Conservation (phyloP, 2,888 invertebrate species). For the Plagodis pulveraria region DNA sequence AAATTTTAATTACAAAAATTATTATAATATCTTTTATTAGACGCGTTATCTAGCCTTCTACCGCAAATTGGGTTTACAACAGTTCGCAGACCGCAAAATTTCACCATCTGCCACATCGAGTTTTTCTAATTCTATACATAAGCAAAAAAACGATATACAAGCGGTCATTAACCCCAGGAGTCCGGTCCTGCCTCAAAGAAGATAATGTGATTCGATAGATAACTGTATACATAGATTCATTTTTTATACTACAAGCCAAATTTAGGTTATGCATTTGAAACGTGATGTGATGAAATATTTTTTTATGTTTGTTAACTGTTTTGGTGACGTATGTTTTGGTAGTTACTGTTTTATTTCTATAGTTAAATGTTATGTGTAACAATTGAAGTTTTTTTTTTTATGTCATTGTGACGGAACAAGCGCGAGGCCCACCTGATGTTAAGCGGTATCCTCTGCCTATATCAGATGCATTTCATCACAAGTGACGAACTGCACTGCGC, state of each 20-base stretch:
- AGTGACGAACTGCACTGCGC: no score
- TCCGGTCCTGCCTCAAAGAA: constrained; percentile 68
- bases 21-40: constrained; percentile 8
- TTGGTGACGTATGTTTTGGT: constrained; percentile 16
- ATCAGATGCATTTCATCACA: no score
- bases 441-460: no score
- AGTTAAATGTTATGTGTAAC: no score
- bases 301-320: constrained; percentile 36
- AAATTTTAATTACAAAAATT: not conserved
- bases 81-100: constrained; percentile 28
- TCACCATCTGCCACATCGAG: constrained; percentile 37
- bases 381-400: no score
- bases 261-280: constrained; percentile 72
- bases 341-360: not conserved
- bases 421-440: no score
- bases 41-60: constrained; percentile 5
- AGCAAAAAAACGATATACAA: constrained; percentile 56
- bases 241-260: constrained; percentile 58
- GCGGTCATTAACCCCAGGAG: constrained; percentile 59
- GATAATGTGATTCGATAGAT: constrained; percentile 77
- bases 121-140: constrained; percentile 37
- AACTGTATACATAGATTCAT: constrained; percentile 76
- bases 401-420: no score
- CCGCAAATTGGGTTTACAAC: constrained; percentile 22
- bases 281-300: constrained; percentile 51